Base-by-base conservation (phyloP, 2,888 invertebrate genomes). In the Parochlus steinenii region DNA sequence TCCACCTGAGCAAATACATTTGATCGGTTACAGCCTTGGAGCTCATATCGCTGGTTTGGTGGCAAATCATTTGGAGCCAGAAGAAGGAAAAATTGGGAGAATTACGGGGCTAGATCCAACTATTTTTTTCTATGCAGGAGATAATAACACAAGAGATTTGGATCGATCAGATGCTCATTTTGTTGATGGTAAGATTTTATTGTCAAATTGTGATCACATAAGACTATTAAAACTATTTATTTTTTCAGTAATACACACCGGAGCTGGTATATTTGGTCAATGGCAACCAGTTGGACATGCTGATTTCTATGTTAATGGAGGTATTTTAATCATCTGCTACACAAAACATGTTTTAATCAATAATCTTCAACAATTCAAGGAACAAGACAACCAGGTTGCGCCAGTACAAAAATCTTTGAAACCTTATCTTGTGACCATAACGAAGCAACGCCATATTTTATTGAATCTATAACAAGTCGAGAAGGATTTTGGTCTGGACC, bases 271-370 rank as follows among this genome's bases (percentile, higher is more conserved):
- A 43, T 63, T 86, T 18, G 85, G 85, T 0, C 85, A 86, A 49
- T 85, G 85, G 83, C 83, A 85, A 4, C 82, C 83, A 1, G 83
- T 76, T 43, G 85, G 85, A 0, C 85, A 86, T 51, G 85, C 81
- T 1, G 85, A 86, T 54, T 86, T 83, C 54, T 86, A 85, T 54
- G 79, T 86, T 32, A 86, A 86, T 48, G 85, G 85, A 1, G 58
- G n/a, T n/a, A n/a, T n/a, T n/a, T n/a, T n/a, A n/a, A n/a, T n/a
- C n/a, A n/a, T n/a, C n/a, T n/a, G n/a, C n/a, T n/a, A n/a, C n/a
- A n/a, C n/a, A n/a, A n/a, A n/a, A n/a, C n/a, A n/a, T n/a, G n/a
- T n/a, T n/a, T n/a, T n/a, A n/a, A n/a, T n/a, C n/a, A n/a, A n/a
- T n/a, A n/a, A n/a, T n/a, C n/a, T n/a, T n/a, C n/a, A n/a, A n/a